Conservation (phyloP, 2,888 invertebrate genomes). For the Hydrotaea diabolus region DNA sequence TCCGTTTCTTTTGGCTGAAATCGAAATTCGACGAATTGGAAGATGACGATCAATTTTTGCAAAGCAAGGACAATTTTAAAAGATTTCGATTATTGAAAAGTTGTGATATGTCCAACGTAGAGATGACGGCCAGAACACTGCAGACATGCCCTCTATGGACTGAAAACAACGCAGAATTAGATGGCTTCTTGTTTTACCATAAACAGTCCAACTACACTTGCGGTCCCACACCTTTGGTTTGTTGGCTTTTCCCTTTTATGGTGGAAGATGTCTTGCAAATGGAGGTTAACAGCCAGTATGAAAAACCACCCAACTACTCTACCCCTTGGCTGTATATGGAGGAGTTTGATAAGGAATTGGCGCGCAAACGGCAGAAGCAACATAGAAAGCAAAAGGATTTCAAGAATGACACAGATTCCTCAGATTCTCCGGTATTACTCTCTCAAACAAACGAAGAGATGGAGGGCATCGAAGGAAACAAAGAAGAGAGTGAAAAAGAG, state of each 20-base stretch:
- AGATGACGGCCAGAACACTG: constrained; percentile 70
- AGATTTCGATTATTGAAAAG: constrained; percentile 72
- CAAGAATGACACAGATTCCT: background rate
- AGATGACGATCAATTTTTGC: constrained; percentile 44
- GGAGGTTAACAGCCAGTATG: constrained; percentile 80
- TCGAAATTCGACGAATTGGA: constrained; percentile 85
- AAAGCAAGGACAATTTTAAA: constrained; percentile 50
- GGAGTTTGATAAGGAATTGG: constrained; percentile 80
- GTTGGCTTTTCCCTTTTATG: constrained; percentile 96
- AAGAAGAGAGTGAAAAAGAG: constrained; percentile 9
- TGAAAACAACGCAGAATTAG: constrained; percentile 83
- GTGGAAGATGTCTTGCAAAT: constrained; percentile 85
- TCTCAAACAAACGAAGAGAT: constrained; percentile 23
- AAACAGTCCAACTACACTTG: constrained; percentile 89
- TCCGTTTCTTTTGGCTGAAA: constrained; percentile 91
- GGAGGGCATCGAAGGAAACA: constrained; percentile 50
- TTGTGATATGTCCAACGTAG: constrained; percentile 74
- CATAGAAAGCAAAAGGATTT: background rate
- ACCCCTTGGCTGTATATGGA: constrained; percentile 82
- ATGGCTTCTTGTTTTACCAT: constrained; percentile 96
- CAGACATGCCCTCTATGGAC: constrained; percentile 75
- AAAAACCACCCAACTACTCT: constrained; percentile 82
- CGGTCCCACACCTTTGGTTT: constrained; percentile 92
- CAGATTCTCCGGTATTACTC: background rate
- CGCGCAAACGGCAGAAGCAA: constrained; percentile 60